Base-by-base conservation (phyloP, 1,140 invertebrate species). In the Brachionus paranguensis region DNA sequence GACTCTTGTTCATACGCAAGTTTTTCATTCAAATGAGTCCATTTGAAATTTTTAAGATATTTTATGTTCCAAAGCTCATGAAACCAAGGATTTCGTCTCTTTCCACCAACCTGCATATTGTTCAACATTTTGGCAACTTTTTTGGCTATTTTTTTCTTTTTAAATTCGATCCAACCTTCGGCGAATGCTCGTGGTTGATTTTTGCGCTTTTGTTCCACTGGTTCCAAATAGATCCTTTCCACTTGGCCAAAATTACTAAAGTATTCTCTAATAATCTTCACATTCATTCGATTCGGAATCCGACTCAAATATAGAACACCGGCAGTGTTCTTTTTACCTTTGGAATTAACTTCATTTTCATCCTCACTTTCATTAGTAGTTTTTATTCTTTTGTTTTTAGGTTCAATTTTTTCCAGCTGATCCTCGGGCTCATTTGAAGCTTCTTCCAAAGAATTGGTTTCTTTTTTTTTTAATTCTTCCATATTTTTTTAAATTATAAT, bases 141-240 rank as follows among this genome's bases (percentile, higher is more conserved):
- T 55, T 84, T 84, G 4, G 83, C 83, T 4, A 45, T 60, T 53
- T 37, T 45, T 27, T 24, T 68, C 37, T 50, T 60, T 64, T 84
- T 84, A 27, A 84, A 84, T 50, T 84, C 83, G n/a, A 84, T 20
- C 83, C 83, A 84, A 74, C 83, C 83, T 74, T 84, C 83, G 14
- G 12, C 12, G 29, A 68, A 84, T 5, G 65, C 27, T 20, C 65
- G 12, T 12, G 65, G 60, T 47, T 84, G n/a, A 10, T 84, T 84
- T 76, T 84, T 53, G 17, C 43, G n/a, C 43, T 65, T 68, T 27
- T 74, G 14, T 74, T 72, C 65, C 53, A 70, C n/a, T 55, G 65
- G 65, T 43, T 74, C 65, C 65, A 84, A 84, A 76, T 84, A 84
- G 3, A 84, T 60, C n/a, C 83, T 43, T 8, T 60, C 83, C 2